Evolutionary conservation across 2,113 vertebrate species (phyloP).

Genomic region (Tupaia tana): DNA sequence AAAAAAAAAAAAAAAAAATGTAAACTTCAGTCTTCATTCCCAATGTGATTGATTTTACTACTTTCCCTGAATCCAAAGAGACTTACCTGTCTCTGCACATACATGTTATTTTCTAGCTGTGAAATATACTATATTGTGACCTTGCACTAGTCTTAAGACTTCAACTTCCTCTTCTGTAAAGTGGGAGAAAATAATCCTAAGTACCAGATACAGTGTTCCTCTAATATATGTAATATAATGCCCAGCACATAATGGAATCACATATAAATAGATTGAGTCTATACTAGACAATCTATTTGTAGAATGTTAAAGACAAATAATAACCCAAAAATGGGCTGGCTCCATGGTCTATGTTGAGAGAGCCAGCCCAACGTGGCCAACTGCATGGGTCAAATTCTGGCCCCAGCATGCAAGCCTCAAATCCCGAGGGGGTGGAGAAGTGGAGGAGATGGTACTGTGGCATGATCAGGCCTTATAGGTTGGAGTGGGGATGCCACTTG

Average conservation of each 20-base stretch:
- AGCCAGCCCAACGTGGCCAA: too few relatives aligned
- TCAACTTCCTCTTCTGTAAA: conserved; percentile 15
- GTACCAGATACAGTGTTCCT: not conserved
- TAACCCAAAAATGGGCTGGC: too few relatives aligned
- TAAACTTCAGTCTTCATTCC: not conserved
- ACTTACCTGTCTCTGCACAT: not conserved
- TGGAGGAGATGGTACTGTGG: too few relatives aligned
- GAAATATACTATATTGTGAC: not conserved
- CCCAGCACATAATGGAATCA: not conserved
- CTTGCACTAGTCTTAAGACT: not conserved
- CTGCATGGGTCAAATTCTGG: too few relatives aligned
- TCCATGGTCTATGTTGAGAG: too few relatives aligned
- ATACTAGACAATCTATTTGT: not conserved
- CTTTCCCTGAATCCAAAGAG: not conserved
- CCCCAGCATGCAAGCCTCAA: too few relatives aligned
- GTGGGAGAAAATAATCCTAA: not conserved
- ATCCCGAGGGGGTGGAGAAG: too few relatives aligned
- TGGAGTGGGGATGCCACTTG: too few relatives aligned
- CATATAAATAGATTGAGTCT: not conserved
- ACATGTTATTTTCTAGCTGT: not conserved
- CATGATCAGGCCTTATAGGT: too few relatives aligned
- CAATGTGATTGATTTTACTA: conserved; percentile 16
- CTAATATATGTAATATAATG: not conserved
- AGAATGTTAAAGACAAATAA: not conserved
- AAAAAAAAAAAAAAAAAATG: not conserved